Evolutionary conservation across 1,140 invertebrate species (phyloP).

Genomic region (Lasioglossum albipes): DNA sequence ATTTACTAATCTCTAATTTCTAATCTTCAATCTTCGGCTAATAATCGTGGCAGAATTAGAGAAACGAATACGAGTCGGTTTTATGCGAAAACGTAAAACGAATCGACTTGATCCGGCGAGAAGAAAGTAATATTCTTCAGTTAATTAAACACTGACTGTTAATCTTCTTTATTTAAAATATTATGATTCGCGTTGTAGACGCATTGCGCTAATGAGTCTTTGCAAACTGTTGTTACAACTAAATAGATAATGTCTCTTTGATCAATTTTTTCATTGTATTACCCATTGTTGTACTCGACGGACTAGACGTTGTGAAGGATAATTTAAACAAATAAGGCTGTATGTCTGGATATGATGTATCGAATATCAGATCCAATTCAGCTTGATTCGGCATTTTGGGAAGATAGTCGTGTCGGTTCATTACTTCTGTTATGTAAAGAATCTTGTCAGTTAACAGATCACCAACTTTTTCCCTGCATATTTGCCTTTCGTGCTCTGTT

Average conservation of each 20-base stretch:
- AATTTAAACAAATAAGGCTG: conserved; percentile 97
- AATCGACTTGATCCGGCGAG: neutral
- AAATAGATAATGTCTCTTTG: conserved; percentile 87
- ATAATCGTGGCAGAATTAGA: neutral
- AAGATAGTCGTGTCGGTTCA: conserved; percentile 96
- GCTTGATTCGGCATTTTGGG: conserved; percentile 96
- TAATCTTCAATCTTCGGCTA: neutral
- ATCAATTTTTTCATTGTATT: conserved; percentile 95
- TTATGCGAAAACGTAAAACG: neutral
- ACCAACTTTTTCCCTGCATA: conserved; percentile 93
- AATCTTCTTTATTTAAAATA: conserved; percentile 7
- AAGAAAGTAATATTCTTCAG: neutral
- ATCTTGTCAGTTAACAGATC: conserved; percentile 96
- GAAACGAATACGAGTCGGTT: neutral
- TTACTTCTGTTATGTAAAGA: conserved; percentile 94
- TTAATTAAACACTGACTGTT: neutral
- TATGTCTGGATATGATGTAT: conserved; percentile 94
- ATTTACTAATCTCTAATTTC: neutral
- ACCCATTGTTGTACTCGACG: conserved; percentile 87
- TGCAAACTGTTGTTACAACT: conserved; percentile 47
- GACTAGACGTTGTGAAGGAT: conserved; percentile 87
- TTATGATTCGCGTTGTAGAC: conserved; percentile 1
- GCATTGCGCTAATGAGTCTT: neutral
- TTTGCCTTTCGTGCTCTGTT: conserved; percentile 93
- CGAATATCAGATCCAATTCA: conserved; percentile 96